Percentiles rank a stretch among this genome's conserved stretches.
Conservation (phyloP, 2,888 invertebrate genomes). For the Sisyra nigra region DNA sequence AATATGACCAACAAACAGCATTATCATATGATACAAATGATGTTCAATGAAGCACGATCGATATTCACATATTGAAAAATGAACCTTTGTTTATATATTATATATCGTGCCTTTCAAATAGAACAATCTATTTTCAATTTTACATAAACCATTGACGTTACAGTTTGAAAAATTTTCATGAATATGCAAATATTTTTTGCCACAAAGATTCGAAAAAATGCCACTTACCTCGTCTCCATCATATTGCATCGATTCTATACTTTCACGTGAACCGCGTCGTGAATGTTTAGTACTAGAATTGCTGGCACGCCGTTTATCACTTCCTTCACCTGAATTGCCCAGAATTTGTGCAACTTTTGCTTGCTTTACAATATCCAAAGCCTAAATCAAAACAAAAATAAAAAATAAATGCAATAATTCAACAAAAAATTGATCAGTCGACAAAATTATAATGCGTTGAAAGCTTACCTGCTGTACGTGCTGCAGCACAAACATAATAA, state of each 20-base stretch:
- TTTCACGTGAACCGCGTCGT: constrained; percentile 54
- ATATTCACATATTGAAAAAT: constrained; percentile 12
- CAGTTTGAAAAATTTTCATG: constrained; percentile 14
- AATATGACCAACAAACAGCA: no score
- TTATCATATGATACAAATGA: no score
- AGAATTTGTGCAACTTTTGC: constrained; percentile 65
- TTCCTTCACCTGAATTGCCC: constrained; percentile 37
- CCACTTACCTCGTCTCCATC: constrained; percentile 57
- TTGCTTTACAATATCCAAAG: constrained; percentile 85
- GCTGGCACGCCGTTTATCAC: constrained; percentile 29
- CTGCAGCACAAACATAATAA: constrained; percentile 30
- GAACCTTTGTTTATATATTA: no score
- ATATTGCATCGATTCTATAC: constrained; percentile 51
- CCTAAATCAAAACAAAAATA: constrained; percentile 32
- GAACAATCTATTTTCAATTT: no score
- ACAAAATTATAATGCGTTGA: not conserved
- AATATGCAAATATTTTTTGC: constrained; percentile 2
- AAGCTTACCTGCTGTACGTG: constrained; percentile 48
- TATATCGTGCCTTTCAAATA: no score
- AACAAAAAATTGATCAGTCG: no score
- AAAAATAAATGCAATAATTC: not conserved
- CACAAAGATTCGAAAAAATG: constrained; percentile 23
- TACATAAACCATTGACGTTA: no score
- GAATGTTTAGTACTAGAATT: constrained; percentile 32
- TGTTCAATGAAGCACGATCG: constrained; percentile 12